phyloP scores from a whole-genome alignment of 2,113 vertebrate genomes.

The Willisornis vidua region DNA sequence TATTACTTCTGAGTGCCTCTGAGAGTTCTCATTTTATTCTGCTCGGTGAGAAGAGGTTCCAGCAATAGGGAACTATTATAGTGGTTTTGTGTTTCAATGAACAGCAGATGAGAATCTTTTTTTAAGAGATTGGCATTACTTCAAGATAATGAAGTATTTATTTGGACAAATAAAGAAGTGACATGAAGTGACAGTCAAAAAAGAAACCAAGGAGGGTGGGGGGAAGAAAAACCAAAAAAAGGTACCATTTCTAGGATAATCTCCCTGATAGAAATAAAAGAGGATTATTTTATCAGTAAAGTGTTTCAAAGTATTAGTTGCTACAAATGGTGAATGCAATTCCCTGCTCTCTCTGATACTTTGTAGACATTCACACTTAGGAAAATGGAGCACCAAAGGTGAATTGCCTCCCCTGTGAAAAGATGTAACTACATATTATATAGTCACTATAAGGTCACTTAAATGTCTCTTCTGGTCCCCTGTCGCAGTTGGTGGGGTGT shows the following conservation, averaged over 20 bases:
- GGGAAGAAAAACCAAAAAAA: background rate
- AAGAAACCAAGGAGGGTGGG: background rate
- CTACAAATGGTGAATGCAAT: background rate
- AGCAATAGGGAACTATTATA: background rate
- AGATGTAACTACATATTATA: background rate
- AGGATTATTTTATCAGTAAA: background rate
- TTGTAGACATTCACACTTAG: background rate
- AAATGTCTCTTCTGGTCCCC: background rate
- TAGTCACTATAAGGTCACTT: background rate
- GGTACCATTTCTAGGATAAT: background rate
- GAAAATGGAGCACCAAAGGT: background rate
- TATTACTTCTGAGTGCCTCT: background rate
- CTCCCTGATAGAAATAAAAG: background rate
- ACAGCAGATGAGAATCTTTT: background rate
- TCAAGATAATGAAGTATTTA: background rate
- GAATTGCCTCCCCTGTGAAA: background rate
- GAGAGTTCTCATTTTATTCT: background rate
- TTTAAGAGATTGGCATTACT: background rate
- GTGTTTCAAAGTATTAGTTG: background rate
- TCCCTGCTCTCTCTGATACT: background rate
- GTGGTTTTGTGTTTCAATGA: background rate
- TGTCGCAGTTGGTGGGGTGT: fast-evolving
- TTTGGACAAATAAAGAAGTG: background rate
- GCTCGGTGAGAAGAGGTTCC: background rate
- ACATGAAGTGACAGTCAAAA: background rate